Percentiles rank a stretch among this genome's conserved stretches.
Evolutionary conservation across 2,113 vertebrate genomes (phyloP).

Genomic region (Leuciscus idus): DNA sequence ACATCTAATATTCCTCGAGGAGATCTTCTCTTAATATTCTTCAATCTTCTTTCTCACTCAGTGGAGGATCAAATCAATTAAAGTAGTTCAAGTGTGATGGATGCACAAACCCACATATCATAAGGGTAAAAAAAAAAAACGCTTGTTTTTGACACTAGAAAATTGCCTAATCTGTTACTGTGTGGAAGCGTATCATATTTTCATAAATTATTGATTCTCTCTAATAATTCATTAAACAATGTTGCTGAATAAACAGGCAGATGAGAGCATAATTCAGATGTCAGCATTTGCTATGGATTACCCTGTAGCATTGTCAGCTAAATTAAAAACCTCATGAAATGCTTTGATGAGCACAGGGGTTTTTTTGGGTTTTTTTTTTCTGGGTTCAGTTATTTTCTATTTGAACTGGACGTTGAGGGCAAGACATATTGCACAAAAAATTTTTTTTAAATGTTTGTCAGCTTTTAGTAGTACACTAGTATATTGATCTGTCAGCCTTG

Average conservation of each 20-base stretch:
- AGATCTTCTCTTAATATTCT: conserved; percentile 7
- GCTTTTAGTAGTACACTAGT: neutral
- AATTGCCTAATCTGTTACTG: conserved; percentile 15
- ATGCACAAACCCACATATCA: neutral
- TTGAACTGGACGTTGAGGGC: neutral
- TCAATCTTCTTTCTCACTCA: neutral
- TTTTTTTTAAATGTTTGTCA: neutral
- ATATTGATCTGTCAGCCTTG: neutral
- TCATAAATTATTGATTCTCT: conserved; percentile 31
- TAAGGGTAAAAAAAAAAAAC: neutral
- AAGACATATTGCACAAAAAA: neutral
- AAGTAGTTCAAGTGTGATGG: neutral
- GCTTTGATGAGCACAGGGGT: neutral
- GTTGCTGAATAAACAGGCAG: conserved; percentile 35
- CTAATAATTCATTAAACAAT: conserved; percentile 31
- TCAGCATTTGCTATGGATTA: neutral
- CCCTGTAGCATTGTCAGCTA: neutral
- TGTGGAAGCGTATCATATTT: neutral
- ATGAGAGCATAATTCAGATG: conserved; percentile 4
- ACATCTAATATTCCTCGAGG: neutral
- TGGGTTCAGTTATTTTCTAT: neutral
- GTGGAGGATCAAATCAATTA: conserved; percentile 24
- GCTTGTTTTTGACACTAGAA: conserved; percentile 1
- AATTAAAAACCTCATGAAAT: conserved; percentile 4
- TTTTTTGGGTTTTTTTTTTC: neutral